Percentiles rank a stretch among this genome's conserved stretches.
These are phyloP conservation scores for Emmelina monodactyla DNA, from an alignment of 2,888 invertebrate genomes.

Conservation along the genomic window DNA sequence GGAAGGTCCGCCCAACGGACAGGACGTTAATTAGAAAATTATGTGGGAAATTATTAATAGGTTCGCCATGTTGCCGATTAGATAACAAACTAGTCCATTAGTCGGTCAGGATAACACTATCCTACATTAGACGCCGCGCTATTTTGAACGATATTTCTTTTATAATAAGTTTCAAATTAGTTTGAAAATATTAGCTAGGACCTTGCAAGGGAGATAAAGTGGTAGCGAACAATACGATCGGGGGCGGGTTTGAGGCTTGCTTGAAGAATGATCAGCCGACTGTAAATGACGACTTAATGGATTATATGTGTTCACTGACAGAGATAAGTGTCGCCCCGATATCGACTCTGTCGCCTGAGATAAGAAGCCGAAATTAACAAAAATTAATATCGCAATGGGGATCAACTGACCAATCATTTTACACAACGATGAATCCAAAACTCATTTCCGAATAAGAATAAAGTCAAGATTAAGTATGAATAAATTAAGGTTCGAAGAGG, in stretches of 20 bases:
- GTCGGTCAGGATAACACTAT: constrained; percentile 39
- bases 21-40: constrained; percentile 63
- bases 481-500: neutral
- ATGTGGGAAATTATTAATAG: constrained; percentile 63
- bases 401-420: constrained; percentile 44
- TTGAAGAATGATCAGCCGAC: constrained; percentile 61
- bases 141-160: constrained; percentile 11
- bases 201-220: constrained; percentile 44
- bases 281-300: constrained; percentile 68
- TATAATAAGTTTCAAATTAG: constrained; percentile 8
- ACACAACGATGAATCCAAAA: constrained; percentile 35
- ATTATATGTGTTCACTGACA: constrained; percentile 63
- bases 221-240: constrained; percentile 59
- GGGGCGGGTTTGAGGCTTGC: constrained; percentile 59
- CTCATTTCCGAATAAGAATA: too few relatives aligned
- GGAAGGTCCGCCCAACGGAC: constrained; percentile 29
- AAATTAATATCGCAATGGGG: constrained; percentile 60
- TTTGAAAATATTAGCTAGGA: too few relatives aligned
- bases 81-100: constrained; percentile 65
- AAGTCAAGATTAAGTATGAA: too few relatives aligned
- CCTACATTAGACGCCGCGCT: too few relatives aligned
- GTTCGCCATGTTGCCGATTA: constrained; percentile 57
- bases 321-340: constrained; percentile 60
- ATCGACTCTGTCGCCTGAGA: constrained; percentile 51
- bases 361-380: constrained; percentile 54